Percentiles rank a stretch among this genome's conserved stretches.
These are phyloP conservation scores for Trichechus manatus DNA, from an alignment of 2,113 vertebrate species.

Conservation along the genomic window DNA sequence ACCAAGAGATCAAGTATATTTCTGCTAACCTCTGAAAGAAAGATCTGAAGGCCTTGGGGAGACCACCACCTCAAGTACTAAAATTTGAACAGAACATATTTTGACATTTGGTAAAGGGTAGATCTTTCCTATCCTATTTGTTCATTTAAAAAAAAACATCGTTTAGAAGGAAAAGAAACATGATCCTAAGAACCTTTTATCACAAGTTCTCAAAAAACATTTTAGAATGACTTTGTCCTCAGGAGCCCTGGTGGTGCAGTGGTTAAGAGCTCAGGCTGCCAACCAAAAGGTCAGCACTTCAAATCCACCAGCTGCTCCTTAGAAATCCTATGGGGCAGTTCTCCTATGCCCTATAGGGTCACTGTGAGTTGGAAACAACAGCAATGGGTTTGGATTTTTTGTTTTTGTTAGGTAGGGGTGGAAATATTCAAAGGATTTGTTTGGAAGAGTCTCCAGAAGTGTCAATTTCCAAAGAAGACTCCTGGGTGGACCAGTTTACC, in stretches of 20 bases:
- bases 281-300: no score
- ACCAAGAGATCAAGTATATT: conserved; percentile 48
- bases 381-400: no score
- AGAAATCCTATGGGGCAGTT: no score
- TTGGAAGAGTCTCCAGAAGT: background rate
- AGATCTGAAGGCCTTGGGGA: background rate
- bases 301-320: no score
- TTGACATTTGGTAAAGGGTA: background rate
- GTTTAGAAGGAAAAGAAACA: conserved; percentile 39
- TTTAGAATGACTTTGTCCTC: background rate
- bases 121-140: conserved; percentile 5
- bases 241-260: no score
- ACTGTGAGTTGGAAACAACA: no score
- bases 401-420: background rate
- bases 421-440: conserved; percentile 29
- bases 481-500: background rate
- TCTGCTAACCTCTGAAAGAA: conserved; percentile 1
- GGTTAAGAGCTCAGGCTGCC: no score
- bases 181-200: background rate
- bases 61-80: background rate
- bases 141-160: background rate
- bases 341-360: no score
- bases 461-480: background rate
- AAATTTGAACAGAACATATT: conserved; percentile 44
- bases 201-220: background rate